phyloP scores from a whole-genome alignment of 2,113 vertebrate genomes.

The Rhabdomys dilectus region DNA sequence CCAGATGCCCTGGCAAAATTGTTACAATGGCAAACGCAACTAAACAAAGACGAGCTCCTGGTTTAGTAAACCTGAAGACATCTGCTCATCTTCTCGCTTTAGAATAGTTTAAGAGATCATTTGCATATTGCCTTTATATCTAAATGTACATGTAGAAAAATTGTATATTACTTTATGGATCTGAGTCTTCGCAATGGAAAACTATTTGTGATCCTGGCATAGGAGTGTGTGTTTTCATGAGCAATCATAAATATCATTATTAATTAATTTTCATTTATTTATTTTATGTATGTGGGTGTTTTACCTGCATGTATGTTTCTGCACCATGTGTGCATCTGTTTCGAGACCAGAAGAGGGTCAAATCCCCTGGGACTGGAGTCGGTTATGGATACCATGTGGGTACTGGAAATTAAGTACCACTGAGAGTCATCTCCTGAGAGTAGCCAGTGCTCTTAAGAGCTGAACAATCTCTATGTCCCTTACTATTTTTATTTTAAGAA shows the following conservation, averaged over 20 bases:
- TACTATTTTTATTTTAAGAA: slow-evolving; percentile 29
- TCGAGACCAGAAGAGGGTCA: background rate
- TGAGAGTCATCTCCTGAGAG: background rate
- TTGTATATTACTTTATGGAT: background rate
- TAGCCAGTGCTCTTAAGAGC: background rate
- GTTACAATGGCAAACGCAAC: background rate
- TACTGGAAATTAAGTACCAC: background rate
- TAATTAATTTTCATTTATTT: background rate
- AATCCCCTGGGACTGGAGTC: background rate
- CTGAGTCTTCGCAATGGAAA: slow-evolving; percentile 7
- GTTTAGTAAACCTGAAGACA: background rate
- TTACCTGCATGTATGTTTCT: background rate
- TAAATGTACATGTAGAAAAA: background rate
- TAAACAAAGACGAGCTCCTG: background rate
- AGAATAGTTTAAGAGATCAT: slow-evolving; percentile 7
- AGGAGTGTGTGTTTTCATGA: background rate
- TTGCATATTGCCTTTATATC: background rate
- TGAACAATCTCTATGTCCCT: background rate
- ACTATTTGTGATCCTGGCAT: background rate
- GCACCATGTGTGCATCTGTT: background rate
- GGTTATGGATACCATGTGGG: background rate
- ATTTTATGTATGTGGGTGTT: background rate
- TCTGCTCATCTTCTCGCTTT: background rate
- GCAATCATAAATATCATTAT: background rate
- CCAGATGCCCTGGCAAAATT: background rate